These are phyloP conservation scores for Aspidiotus rigidus DNA, from an alignment of 2,888 invertebrate species.

Conservation along the genomic window DNA sequence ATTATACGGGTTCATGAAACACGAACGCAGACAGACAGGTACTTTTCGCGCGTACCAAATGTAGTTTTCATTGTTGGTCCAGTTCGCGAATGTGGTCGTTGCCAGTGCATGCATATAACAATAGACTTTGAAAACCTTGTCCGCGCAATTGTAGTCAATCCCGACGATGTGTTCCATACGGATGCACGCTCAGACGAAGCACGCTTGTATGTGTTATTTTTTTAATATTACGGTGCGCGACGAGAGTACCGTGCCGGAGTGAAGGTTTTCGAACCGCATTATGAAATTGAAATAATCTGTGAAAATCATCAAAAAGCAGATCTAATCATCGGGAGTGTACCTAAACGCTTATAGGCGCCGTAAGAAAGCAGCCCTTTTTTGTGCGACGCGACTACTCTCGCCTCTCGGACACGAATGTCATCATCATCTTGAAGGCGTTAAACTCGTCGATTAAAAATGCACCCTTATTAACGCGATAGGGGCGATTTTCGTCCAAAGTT, in stretches of 20 bases:
- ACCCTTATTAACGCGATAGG: background rate
- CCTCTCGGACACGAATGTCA: no score
- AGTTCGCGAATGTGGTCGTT: background rate
- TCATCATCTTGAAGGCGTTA: background rate
- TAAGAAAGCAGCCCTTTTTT: no score
- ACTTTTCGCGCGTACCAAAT: background rate
- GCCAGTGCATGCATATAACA: background rate
- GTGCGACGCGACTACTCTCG: no score
- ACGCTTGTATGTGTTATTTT: background rate
- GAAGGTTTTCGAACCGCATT: no score
- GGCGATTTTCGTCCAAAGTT: background rate
- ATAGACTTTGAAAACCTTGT: background rate
- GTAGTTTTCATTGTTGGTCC: conserved; percentile 4
- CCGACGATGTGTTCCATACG: background rate
- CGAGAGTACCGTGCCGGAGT: no score
- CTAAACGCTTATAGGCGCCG: no score
- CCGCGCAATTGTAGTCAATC: conserved; percentile 2
- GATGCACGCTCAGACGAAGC: background rate
- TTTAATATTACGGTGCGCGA: background rate
- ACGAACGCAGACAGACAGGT: no score
- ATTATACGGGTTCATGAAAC: no score
- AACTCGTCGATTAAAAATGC: conserved; percentile 4
- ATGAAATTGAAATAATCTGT: no score
- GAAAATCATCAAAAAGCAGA: no score
- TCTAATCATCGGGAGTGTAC: no score